Evolutionary conservation across 2,888 invertebrate species (phyloP).

Genomic region (Lordiphosa andalusiaca): DNA sequence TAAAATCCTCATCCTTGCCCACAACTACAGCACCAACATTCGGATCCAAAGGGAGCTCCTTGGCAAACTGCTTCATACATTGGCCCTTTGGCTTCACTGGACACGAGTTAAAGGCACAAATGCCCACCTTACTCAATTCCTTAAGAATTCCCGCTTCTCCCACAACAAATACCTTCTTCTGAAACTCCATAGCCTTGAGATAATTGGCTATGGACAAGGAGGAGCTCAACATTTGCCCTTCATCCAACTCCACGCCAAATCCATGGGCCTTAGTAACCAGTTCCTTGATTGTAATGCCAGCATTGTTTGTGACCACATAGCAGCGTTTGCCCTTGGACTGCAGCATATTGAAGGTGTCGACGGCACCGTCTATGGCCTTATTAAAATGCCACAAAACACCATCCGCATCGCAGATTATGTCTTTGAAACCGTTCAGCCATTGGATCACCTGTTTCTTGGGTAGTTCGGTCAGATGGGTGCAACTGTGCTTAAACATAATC

Average conservation of each 20-base stretch:
- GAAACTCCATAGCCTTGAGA: slow-evolving; percentile 34
- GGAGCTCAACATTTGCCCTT: slow-evolving; percentile 28
- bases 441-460: slow-evolving; percentile 38
- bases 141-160: slow-evolving; percentile 36
- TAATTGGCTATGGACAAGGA: slow-evolving; percentile 30
- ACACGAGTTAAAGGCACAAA: slow-evolving; percentile 14
- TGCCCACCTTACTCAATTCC: slow-evolving; percentile 35
- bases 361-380: slow-evolving; percentile 31
- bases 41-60: slow-evolving; percentile 28
- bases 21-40: slow-evolving; percentile 53
- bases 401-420: slow-evolving; percentile 49
- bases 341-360: slow-evolving; percentile 42
- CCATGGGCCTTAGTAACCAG: slow-evolving; percentile 28
- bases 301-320: slow-evolving; percentile 42
- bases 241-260: slow-evolving; percentile 28
- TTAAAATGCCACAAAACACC: slow-evolving; percentile 54
- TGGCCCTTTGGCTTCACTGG: background rate
- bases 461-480: slow-evolving; percentile 35
- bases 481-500: slow-evolving; percentile 42
- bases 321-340: slow-evolving; percentile 25
- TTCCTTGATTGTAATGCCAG: slow-evolving; percentile 3
- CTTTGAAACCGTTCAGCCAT: slow-evolving; percentile 47
- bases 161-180: slow-evolving; percentile 39
- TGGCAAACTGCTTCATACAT: slow-evolving; percentile 9
- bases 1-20: slow-evolving; percentile 35